A percentile compares a stretch with the other conserved stretches of the same genome.
These are phyloP conservation scores for Magallana angulata DNA, from an alignment of 1,140 invertebrate genomes.

Conservation along the genomic window DNA sequence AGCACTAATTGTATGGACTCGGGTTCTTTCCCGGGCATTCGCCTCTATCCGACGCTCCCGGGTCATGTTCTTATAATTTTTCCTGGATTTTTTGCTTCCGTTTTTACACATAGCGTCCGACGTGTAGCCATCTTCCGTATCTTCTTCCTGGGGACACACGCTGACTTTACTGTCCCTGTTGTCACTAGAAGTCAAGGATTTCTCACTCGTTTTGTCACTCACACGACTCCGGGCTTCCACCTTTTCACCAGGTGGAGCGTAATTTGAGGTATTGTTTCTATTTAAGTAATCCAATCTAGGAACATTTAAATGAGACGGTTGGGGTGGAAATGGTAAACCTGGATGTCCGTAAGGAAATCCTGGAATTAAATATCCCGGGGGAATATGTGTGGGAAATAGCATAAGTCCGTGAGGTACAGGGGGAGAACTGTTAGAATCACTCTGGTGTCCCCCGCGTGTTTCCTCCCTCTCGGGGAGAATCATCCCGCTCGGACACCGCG, in stretches of 20 bases:
- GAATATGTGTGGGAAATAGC: slow-evolving; percentile 58
- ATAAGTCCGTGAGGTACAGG: slow-evolving; percentile 55
- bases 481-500: slow-evolving; percentile 33
- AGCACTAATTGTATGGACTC: slow-evolving; percentile 96
- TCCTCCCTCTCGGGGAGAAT: slow-evolving; percentile 43
- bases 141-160: slow-evolving; percentile 56
- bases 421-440: slow-evolving; percentile 52
- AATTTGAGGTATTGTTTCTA: slow-evolving; percentile 44
- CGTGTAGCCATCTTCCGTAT: slow-evolving; percentile 67
- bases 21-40: slow-evolving; percentile 93
- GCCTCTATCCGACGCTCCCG: slow-evolving; percentile 94
- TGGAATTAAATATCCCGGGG: slow-evolving; percentile 54
- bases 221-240: slow-evolving; percentile 9
- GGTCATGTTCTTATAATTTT: slow-evolving; percentile 97
- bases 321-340: slow-evolving; percentile 41
- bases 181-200: not conserved
- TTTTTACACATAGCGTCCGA: slow-evolving; percentile 62
- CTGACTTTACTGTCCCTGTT: slow-evolving; percentile 1
- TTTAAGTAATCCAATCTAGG: slow-evolving; percentile 52
- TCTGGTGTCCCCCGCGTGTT: slow-evolving; percentile 38
- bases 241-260: not conserved
- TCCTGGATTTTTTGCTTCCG: slow-evolving; percentile 81
- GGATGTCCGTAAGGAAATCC: slow-evolving; percentile 55
- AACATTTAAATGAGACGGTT: slow-evolving; percentile 22
- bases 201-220: not conserved